Percentiles rank a stretch among this genome's conserved stretches.
phyloP scores from a whole-genome alignment of 2,797 vertebrate genomes.

The Xerus rutilus region DNA sequence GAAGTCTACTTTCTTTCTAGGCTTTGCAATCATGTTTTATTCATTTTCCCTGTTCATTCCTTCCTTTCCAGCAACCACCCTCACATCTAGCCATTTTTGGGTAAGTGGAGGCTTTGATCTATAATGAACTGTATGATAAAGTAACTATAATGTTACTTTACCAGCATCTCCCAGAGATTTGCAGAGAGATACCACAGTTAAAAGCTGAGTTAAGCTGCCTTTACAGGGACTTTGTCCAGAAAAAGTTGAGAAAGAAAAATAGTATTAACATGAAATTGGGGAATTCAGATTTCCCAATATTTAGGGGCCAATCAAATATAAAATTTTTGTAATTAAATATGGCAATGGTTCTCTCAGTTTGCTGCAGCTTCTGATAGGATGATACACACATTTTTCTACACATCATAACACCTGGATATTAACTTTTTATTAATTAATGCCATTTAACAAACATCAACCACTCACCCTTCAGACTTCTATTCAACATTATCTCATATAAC shows the following conservation, averaged over 20 bases:
- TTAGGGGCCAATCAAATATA: background rate
- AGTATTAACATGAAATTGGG: background rate
- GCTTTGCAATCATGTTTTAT: background rate
- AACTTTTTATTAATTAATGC: background rate
- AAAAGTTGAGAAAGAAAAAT: background rate
- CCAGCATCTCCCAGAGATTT: background rate
- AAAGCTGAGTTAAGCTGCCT: background rate
- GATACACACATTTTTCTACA: background rate
- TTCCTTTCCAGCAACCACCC: background rate
- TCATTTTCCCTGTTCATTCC: background rate
- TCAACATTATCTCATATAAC: background rate
- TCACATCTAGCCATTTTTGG: background rate
- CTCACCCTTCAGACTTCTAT: background rate
- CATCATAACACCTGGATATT: background rate
- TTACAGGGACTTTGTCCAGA: background rate
- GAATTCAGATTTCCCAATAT: background rate
- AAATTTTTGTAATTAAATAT: background rate
- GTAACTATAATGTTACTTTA: background rate
- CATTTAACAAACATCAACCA: background rate
- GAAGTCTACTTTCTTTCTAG: background rate
- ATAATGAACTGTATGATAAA: background rate
- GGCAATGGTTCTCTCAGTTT: background rate
- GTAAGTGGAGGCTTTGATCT: background rate
- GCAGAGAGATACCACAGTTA: background rate
- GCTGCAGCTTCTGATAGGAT: background rate